Conservation (phyloP, 2,888 invertebrate genomes). For the Drosophila bunnanda region DNA sequence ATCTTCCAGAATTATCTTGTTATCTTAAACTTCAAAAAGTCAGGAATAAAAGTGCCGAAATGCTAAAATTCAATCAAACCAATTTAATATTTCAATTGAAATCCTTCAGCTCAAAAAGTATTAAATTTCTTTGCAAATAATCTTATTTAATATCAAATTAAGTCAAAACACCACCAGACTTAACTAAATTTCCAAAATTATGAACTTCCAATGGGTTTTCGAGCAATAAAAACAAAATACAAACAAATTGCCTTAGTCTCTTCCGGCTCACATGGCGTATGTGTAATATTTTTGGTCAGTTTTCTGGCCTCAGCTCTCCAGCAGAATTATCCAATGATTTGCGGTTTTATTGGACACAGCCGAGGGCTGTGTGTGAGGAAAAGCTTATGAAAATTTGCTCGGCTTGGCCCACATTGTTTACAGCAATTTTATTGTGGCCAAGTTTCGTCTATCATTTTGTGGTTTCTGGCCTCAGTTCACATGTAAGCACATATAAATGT, state of each 20-base stretch:
- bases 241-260: neutral
- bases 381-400: slow-evolving; percentile 36
- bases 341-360: slow-evolving; percentile 23
- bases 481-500: slow-evolving; percentile 18
- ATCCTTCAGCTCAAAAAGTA: neutral
- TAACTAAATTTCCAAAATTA: slow-evolving; percentile 20
- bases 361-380: slow-evolving; percentile 3
- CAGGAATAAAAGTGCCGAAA: too few relatives aligned
- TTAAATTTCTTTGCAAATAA: slow-evolving; percentile 3
- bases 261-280: slow-evolving; percentile 34
- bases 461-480: slow-evolving; percentile 14
- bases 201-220: slow-evolving; percentile 20
- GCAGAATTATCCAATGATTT: slow-evolving; percentile 30
- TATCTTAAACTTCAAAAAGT: too few relatives aligned
- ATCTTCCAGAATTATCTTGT: too few relatives aligned
- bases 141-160: slow-evolving; percentile 14
- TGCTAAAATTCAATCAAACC: neutral
- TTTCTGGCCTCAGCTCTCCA: slow-evolving; percentile 6
- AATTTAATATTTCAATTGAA: neutral
- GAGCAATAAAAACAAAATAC: neutral
- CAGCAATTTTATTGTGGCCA: slow-evolving; percentile 62
- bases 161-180: slow-evolving; percentile 6
- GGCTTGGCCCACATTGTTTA: slow-evolving; percentile 53
- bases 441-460: slow-evolving; percentile 45
- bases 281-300: slow-evolving; percentile 34